phyloP scores from a whole-genome alignment of 2,888 invertebrate genomes.

The Mantis religiosa region DNA sequence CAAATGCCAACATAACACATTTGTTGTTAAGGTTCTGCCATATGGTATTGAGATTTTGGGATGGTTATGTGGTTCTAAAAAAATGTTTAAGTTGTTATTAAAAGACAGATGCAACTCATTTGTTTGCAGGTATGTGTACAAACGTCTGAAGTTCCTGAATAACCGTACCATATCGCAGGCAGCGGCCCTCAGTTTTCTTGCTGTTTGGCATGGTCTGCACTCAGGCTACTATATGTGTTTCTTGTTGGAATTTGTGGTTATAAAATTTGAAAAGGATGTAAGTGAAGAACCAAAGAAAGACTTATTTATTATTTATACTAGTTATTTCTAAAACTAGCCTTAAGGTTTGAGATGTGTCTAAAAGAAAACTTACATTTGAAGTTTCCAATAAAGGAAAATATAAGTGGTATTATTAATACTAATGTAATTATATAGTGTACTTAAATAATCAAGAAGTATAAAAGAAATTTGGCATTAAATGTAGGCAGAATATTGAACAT shows the following conservation, averaged over 20 bases:
- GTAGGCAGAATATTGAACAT: too few species aligned
- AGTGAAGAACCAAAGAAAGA: constrained; percentile 39
- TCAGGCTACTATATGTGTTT: constrained; percentile 93
- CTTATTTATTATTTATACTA: not conserved
- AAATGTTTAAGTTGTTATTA: too few species aligned
- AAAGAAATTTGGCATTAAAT: too few species aligned
- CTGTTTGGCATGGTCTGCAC: constrained; percentile 94
- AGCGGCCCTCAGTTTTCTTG: constrained; percentile 78
- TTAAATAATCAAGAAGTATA: too few species aligned
- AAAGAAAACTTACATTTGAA: too few species aligned
- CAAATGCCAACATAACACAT: too few species aligned
- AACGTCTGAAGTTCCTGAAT: constrained; percentile 85
- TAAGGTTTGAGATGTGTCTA: too few species aligned
- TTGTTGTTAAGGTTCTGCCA: too few species aligned
- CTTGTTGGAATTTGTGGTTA: constrained; percentile 83
- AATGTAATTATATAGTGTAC: too few species aligned
- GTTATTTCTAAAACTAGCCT: not conserved
- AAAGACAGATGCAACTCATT: not conserved
- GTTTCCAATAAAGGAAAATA: too few species aligned
- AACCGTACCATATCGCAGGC: constrained; percentile 76
- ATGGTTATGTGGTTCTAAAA: not conserved
- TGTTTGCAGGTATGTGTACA: constrained; percentile 72
- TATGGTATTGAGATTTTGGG: not conserved
- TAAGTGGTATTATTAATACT: too few species aligned
- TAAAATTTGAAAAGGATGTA: constrained; percentile 81